Conservation (phyloP, 2,888 invertebrate species). For the Tillus elongatus region DNA sequence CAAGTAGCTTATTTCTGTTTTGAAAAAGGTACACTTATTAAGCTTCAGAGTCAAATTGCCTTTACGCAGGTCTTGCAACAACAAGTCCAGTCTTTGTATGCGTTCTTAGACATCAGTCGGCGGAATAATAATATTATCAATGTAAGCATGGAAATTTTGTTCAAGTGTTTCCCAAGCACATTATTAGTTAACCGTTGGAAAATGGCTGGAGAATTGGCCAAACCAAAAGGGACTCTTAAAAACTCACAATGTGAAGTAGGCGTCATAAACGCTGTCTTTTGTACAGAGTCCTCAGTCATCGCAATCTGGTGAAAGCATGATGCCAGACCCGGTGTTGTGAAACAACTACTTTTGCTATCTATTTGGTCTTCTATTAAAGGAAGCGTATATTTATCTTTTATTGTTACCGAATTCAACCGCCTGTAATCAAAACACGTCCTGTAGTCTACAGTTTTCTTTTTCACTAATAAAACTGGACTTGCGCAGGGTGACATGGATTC, state of each 20-base stretch:
- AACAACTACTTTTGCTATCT: neutral
- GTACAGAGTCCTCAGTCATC: neutral
- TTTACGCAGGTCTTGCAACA: constrained; percentile 13
- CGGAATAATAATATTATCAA: constrained; percentile 21
- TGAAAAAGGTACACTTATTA: constrained; percentile 20
- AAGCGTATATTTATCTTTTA: neutral
- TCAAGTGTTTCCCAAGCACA: too few relatives aligned
- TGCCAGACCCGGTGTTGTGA: constrained; percentile 1
- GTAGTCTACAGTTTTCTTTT: neutral
- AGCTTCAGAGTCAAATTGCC: constrained; percentile 20
- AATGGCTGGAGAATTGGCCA: neutral
- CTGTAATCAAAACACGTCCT: neutral
- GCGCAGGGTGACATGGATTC: neutral
- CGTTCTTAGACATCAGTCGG: constrained; percentile 15
- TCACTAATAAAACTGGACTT: constrained; percentile 1
- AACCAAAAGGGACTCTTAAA: neutral
- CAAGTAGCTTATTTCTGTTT: constrained; percentile 17
- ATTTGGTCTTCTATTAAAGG: neutral
- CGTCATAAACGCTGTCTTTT: constrained; percentile 3
- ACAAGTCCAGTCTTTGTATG: constrained; percentile 13
- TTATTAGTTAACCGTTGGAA: neutral
- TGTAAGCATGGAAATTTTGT: constrained; percentile 17
- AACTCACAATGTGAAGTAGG: neutral
- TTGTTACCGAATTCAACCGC: neutral
- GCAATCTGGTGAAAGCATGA: constrained; percentile 3